Conservation (phyloP, 1,140 invertebrate species). For the Brachionus paranguensis region DNA sequence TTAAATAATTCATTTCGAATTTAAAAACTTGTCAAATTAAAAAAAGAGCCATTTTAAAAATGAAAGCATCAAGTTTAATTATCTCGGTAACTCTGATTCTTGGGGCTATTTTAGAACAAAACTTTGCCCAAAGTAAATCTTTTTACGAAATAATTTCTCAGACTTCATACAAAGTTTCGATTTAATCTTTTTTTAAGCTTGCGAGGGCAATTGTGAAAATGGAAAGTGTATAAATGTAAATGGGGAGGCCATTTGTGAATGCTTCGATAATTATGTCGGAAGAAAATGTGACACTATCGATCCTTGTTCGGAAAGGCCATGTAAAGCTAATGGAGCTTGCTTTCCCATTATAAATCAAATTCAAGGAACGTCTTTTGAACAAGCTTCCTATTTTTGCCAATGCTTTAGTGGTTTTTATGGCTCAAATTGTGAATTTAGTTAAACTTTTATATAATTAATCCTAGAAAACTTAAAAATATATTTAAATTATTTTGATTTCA, state of each 20-base stretch:
- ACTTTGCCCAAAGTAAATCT: too few species aligned
- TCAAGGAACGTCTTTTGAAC: not conserved
- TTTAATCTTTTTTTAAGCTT: not conserved
- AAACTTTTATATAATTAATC: too few species aligned
- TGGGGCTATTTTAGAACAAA: too few species aligned
- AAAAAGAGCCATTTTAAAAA: too few species aligned
- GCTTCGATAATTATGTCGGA: not conserved
- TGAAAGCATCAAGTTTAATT: too few species aligned
- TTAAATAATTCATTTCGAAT: too few species aligned
- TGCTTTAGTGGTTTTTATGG: slow-evolving; percentile 28
- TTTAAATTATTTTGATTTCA: too few species aligned
- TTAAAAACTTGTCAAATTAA: too few species aligned
- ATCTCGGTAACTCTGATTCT: too few species aligned
- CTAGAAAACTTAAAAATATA: too few species aligned
- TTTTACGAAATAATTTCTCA: too few species aligned
- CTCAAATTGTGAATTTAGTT: not conserved
- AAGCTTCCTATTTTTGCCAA: not conserved
- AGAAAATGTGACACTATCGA: not conserved
- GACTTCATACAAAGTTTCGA: too few species aligned
- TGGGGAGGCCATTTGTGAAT: not conserved
- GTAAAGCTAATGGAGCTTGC: not conserved
- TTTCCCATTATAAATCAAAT: not conserved
- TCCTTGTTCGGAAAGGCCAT: not conserved
- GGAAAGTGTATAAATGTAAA: not conserved
- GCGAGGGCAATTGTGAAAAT: not conserved